phyloP scores from a whole-genome alignment of 2,888 invertebrate species.

The Hirtodrosophila confusa region DNA sequence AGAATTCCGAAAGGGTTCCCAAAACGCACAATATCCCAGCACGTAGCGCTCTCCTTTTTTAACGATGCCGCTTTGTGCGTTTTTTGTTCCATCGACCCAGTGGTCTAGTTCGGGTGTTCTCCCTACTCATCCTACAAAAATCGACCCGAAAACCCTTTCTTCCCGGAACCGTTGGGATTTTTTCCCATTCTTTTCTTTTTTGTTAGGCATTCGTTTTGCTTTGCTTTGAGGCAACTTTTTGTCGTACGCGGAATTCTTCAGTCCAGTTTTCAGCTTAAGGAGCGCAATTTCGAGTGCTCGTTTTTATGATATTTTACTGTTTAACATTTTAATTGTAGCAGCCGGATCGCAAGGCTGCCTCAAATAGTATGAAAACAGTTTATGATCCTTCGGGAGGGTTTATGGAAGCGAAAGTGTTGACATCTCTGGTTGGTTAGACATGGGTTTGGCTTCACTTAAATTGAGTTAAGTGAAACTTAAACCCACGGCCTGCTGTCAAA shows the following conservation, averaged over 20 bases:
- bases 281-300: conserved; percentile 33
- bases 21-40: conserved; percentile 38
- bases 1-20: conserved; percentile 25
- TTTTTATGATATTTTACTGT: conserved; percentile 66
- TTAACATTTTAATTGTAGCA: conserved; percentile 79
- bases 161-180: conserved; percentile 25
- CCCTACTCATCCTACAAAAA: conserved; percentile 8
- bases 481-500: conserved; percentile 6
- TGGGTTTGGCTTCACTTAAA: conserved; percentile 12
- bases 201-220: conserved; percentile 43
- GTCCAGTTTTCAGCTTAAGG: conserved; percentile 48
- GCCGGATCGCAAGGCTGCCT: conserved; percentile 5
- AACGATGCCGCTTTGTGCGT: conserved; percentile 60
- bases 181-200: conserved; percentile 23
- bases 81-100: conserved; percentile 59
- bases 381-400: conserved; percentile 15
- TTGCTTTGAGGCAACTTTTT: conserved; percentile 73
- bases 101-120: conserved; percentile 73
- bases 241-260: conserved; percentile 42
- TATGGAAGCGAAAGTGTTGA: conserved; percentile 60
- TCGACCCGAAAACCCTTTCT: conserved; percentile 23
- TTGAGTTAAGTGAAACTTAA: conserved; percentile 26
- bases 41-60: conserved; percentile 74
- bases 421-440: conserved; percentile 29
- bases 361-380: conserved; percentile 33